Evolutionary conservation across 2,888 invertebrate genomes (phyloP), one percentile per base, ranked within the genome.

Genomic region (Philereme transversata): DNA sequence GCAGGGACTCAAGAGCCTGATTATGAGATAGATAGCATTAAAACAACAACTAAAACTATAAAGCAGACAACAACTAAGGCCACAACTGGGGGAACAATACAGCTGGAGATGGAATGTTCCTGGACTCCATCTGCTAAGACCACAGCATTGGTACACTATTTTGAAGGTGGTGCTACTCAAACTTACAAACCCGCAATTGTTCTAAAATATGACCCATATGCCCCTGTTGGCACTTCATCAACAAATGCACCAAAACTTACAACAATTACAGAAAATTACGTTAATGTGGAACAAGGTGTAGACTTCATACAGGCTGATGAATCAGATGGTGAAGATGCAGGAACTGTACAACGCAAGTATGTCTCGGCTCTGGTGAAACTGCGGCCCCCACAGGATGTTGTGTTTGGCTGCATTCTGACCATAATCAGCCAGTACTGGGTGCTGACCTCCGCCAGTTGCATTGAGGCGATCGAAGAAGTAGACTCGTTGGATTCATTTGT

Each of bases 391-490:
- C 67, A 69, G n/a, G 81, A 81, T 36, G 51, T 82, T 5, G 81
- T 76, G 34, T 88, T 88, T 61, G 89, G 88, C 4, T 91, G 90
- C 67, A 82, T 81, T 4, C 72, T 87, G 45, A 86, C 88, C 3
- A 74, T 83, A n/a, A 66, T 91, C 11, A 74, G 77, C 9, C 65
- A 70, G 7, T 71, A 72, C 58, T 90, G 90, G 86, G 74, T 80
- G 33, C 59, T 90, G 53, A 90, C 90, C 3, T 84, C 90, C 0
- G 90, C 90, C 9, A 89, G 88, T 64, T 90, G 90, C 66, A 76
- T 90, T 38, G 85, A 87, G 58, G 76, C 87, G 1, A 78, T 88
- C 22, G 87, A 89, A 62, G 87, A 89, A 63, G 76, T 82, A 38
- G 85, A 88, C 59, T 76, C 84, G 0, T 66, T 89, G 41, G 87